phyloP scores from a whole-genome alignment of 1,140 invertebrate species.

The Drepana arcuata region DNA sequence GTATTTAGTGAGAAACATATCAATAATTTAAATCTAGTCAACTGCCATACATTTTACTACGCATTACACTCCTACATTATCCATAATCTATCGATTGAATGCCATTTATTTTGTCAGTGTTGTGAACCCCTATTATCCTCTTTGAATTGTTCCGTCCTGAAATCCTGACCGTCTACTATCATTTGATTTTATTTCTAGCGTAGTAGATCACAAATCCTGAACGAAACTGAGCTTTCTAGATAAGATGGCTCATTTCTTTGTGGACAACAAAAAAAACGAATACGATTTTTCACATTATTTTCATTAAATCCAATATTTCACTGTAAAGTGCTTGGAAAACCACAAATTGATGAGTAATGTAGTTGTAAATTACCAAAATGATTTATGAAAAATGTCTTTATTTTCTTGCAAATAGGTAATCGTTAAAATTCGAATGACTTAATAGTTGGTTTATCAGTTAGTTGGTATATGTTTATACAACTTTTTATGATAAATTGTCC shows the following conservation, averaged over 20 bases:
- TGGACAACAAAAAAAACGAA: slow-evolving; percentile 12
- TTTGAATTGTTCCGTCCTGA: too few relatives aligned
- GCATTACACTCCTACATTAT: too few relatives aligned
- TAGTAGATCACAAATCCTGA: slow-evolving; percentile 65
- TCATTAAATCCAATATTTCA: not conserved
- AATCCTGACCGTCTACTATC: too few relatives aligned
- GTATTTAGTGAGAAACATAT: too few relatives aligned
- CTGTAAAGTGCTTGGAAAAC: slow-evolving; percentile 7
- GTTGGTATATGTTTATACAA: not conserved
- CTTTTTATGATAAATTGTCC: slow-evolving; percentile 3
- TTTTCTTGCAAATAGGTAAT: slow-evolving; percentile 12
- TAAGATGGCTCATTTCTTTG: slow-evolving; percentile 48
- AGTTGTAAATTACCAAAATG: slow-evolving; percentile 47
- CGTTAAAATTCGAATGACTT: not conserved
- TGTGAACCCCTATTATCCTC: too few relatives aligned
- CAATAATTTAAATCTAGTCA: too few relatives aligned
- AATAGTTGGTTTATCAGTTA: not conserved
- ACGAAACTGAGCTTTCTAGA: slow-evolving; percentile 53
- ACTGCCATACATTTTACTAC: too few relatives aligned
- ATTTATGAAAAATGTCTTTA: slow-evolving; percentile 34
- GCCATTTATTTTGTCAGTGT: too few relatives aligned
- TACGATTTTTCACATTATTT: not conserved
- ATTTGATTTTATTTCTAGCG: slow-evolving; percentile 24
- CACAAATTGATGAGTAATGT: slow-evolving; percentile 50
- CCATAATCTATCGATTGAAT: too few relatives aligned